These are phyloP conservation scores for Pristiophorus japonicus DNA, from an alignment of 2,113 vertebrate species.

Conservation along the genomic window DNA sequence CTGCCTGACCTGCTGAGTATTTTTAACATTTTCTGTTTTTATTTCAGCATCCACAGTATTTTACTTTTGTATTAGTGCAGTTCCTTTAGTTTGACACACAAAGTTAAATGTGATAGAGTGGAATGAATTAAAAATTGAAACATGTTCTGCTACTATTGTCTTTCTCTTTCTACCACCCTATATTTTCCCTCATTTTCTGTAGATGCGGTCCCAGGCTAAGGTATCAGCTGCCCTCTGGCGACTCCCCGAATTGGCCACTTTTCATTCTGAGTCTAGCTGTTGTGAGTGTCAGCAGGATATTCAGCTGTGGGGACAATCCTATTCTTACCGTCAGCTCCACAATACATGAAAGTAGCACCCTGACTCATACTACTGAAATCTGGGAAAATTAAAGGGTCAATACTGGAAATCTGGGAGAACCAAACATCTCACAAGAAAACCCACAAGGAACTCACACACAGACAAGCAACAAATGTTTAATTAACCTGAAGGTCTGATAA, in stretches of 20 bases:
- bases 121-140: background rate
- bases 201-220: background rate
- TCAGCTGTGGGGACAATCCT: background rate
- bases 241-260: background rate
- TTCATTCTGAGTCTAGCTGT: background rate
- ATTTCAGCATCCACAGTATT: too few relatives aligned
- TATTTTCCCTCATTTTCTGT: background rate
- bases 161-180: background rate
- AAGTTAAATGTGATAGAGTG: background rate
- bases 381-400: background rate
- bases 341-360: background rate
- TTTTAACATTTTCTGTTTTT: too few relatives aligned
- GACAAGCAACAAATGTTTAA: background rate
- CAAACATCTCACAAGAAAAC: background rate
- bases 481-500: background rate
- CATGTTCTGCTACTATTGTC: background rate
- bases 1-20: too few relatives aligned
- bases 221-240: background rate
- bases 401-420: background rate
- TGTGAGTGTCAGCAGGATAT: background rate
- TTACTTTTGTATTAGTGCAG: too few relatives aligned
- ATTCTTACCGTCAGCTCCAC: background rate
- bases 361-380: background rate
- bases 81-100: background rate
- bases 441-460: background rate